Evolutionary conservation across 2,113 vertebrate species (phyloP).

Genomic region (Rhegmatorhina hoffmannsi): DNA sequence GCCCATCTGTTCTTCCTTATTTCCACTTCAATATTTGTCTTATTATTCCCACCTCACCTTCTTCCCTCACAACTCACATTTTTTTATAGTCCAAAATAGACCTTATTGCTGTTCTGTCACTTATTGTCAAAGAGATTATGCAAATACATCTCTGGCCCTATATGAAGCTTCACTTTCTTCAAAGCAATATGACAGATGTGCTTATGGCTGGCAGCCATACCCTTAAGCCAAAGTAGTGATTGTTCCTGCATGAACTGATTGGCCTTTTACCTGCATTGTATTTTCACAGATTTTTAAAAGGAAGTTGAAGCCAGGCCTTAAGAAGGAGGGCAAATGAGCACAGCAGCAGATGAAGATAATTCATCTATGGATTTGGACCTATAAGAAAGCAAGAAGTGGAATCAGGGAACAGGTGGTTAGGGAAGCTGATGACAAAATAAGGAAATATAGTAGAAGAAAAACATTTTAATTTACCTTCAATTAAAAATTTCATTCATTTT

Average conservation of each 20-base stretch:
- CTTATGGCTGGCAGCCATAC: constrained; percentile 16
- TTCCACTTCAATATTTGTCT: background rate
- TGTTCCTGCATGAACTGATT: constrained; percentile 11
- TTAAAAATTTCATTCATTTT: background rate
- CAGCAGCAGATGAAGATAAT: background rate
- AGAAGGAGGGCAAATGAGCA: background rate
- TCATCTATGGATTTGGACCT: background rate
- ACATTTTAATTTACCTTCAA: background rate
- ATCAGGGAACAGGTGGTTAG: background rate
- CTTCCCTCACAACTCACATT: background rate
- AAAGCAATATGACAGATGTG: constrained; percentile 31
- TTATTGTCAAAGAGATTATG: constrained; percentile 50
- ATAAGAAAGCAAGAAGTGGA: background rate
- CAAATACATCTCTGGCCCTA: constrained; percentile 19
- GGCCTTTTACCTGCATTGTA: constrained; percentile 19
- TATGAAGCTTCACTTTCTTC: constrained; percentile 26
- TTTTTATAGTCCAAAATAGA: background rate
- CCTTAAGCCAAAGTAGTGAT: constrained; percentile 2
- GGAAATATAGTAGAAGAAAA: background rate
- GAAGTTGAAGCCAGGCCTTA: background rate
- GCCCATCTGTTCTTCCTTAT: background rate
- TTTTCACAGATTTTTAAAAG: background rate
- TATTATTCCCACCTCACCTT: background rate
- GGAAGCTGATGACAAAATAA: background rate
- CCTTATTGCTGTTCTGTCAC: background rate